These are phyloP conservation scores for Sipha flava DNA, from an alignment of 1,140 invertebrate species.

Conservation along the genomic window DNA sequence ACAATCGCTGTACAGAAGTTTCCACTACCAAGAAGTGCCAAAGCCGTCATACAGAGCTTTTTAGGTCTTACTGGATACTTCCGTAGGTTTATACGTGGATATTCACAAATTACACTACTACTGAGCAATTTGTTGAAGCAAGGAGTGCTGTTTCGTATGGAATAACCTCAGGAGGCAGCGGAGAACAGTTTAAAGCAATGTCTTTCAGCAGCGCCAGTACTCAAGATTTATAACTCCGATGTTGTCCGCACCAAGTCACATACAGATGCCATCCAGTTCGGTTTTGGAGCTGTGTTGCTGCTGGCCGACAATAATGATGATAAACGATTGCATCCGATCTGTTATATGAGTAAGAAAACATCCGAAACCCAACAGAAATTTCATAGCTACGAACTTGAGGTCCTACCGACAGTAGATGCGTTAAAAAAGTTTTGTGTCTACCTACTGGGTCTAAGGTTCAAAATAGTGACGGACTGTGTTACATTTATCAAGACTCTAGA, in stretches of 20 bases:
- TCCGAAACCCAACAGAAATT: conserved; percentile 39
- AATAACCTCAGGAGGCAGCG: no score
- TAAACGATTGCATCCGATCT: conserved; percentile 37
- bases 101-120: no score
- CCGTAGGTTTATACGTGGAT: no score
- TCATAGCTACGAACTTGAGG: conserved; percentile 44
- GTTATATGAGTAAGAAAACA: conserved; percentile 41
- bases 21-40: no score
- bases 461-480: background rate
- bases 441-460: conserved; percentile 34
- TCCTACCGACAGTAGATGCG: conserved; percentile 40
- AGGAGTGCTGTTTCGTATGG: no score
- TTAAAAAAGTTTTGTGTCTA: conserved; percentile 23
- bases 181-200: no score
- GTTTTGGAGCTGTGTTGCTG: background rate
- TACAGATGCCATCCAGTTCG: background rate
- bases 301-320: conserved; percentile 2
- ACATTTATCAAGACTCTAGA: background rate
- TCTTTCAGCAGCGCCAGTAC: no score
- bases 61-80: no score
- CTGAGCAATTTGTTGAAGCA: no score
- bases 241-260: conserved; percentile 39
- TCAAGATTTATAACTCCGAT: conserved; percentile 35
- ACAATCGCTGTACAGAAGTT: background rate
- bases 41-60: no score